Conservation (phyloP, 2,113 vertebrate genomes). For the Melanerpes aurifrons region DNA sequence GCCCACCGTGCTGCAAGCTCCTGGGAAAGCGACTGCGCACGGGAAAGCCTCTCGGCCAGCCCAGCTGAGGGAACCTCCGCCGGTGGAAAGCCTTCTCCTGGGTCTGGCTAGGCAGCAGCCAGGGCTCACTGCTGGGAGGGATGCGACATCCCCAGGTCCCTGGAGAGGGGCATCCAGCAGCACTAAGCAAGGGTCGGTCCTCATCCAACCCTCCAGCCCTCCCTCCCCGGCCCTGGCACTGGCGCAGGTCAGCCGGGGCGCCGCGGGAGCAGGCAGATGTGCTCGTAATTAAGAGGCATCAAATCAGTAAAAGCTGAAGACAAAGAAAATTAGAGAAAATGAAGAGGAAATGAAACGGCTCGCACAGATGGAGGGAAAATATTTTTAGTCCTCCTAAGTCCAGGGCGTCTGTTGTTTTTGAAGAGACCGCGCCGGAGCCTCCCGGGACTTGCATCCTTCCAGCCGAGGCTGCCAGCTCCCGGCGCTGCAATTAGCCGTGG, state of each 20-base stretch:
- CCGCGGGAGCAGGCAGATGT: neutral
- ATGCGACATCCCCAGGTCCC: neutral
- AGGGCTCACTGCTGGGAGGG: accelerated
- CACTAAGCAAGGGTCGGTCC: accelerated
- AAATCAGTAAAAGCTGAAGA: conserved; percentile 27
- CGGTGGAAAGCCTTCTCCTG: accelerated
- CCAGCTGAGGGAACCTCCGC: accelerated
- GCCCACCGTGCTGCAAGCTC: accelerated
- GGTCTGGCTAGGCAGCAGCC: neutral
- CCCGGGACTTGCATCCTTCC: conserved; percentile 55
- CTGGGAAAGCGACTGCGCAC: accelerated
- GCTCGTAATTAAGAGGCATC: neutral
- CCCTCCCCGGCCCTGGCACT: neutral
- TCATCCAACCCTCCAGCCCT: neutral
- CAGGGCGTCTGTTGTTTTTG: conserved; percentile 5
- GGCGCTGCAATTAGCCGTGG: conserved; percentile 56
- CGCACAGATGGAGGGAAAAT: neutral
- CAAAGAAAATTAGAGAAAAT: conserved; percentile 53
- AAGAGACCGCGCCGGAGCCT: neutral
- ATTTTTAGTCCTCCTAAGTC: conserved; percentile 55
- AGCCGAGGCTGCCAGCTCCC: conserved; percentile 62
- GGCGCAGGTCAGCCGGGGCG: neutral
- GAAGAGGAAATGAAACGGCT: conserved; percentile 13
- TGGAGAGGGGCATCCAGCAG: accelerated
- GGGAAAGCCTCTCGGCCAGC: neutral